These are phyloP conservation scores for Corvus cornix DNA, from an alignment of 2,113 vertebrate genomes.

Conservation along the genomic window DNA sequence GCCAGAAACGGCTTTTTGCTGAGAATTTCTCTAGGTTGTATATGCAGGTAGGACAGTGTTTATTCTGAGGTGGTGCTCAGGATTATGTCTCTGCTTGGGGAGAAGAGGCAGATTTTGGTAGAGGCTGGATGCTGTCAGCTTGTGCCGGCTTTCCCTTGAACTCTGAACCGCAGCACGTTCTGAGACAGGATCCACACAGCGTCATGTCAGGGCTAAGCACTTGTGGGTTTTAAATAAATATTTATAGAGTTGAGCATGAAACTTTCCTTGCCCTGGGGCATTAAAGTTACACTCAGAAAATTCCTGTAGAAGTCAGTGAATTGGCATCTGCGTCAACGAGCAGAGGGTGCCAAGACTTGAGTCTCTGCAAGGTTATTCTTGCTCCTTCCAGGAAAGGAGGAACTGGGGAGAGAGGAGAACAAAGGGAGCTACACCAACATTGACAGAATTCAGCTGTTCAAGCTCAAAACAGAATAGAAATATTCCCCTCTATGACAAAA, in stretches of 20 bases:
- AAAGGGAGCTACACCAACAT: neutral
- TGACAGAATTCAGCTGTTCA: neutral
- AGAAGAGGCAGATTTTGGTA: neutral
- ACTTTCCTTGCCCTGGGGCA: neutral
- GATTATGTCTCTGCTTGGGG: neutral
- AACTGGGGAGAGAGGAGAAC: neutral
- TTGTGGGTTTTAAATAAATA: neutral
- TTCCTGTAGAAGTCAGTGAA: neutral
- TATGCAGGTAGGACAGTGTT: neutral
- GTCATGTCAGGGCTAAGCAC: neutral
- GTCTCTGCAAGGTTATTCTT: neutral
- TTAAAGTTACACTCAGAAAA: neutral
- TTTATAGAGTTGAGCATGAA: neutral
- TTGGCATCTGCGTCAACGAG: rapidly evolving
- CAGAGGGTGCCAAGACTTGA: neutral
- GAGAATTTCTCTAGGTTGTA: neutral
- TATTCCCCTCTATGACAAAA: neutral
- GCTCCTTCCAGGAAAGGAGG: neutral
- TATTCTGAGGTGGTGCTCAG: neutral
- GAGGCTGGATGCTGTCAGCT: neutral
- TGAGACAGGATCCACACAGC: neutral
- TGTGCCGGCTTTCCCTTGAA: neutral
- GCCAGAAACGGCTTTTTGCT: neutral
- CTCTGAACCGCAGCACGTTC: neutral
- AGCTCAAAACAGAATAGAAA: neutral